phyloP scores from a whole-genome alignment of 2,797 vertebrate genomes.

The Sternarchorhynchus goeldii region DNA sequence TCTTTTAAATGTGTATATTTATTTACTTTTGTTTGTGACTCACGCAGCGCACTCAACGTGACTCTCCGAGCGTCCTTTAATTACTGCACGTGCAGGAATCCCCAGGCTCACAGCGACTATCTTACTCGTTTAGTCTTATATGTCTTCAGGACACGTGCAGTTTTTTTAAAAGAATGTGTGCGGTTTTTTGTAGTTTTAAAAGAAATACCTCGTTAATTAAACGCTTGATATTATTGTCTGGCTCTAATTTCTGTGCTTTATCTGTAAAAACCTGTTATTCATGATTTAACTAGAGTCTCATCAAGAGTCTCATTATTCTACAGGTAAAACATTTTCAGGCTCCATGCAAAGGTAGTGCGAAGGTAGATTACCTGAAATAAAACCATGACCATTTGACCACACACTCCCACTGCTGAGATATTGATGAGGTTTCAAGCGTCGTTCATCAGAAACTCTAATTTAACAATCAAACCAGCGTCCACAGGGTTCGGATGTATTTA shows the following conservation, averaged over 20 bases:
- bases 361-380: background rate
- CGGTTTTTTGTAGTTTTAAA: no score
- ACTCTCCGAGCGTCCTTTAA: no score
- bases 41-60: no score
- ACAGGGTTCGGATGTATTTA: background rate
- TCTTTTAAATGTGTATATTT: no score
- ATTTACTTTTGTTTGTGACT: no score
- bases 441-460: background rate
- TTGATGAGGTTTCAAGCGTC: slow-evolving; percentile 60
- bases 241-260: background rate
- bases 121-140: no score
- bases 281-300: background rate
- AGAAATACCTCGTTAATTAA: no score
- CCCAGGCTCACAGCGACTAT: no score
- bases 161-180: no score
- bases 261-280: background rate
- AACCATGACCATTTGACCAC: slow-evolving; percentile 44
- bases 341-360: no score
- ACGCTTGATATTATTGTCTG: background rate
- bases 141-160: no score
- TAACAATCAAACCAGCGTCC: background rate
- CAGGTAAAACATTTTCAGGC: background rate
- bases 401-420: slow-evolving; percentile 62
- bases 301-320: background rate
- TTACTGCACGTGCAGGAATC: no score